Conservation (phyloP, 2,113 vertebrate species). For the Haemorhous mexicanus region DNA sequence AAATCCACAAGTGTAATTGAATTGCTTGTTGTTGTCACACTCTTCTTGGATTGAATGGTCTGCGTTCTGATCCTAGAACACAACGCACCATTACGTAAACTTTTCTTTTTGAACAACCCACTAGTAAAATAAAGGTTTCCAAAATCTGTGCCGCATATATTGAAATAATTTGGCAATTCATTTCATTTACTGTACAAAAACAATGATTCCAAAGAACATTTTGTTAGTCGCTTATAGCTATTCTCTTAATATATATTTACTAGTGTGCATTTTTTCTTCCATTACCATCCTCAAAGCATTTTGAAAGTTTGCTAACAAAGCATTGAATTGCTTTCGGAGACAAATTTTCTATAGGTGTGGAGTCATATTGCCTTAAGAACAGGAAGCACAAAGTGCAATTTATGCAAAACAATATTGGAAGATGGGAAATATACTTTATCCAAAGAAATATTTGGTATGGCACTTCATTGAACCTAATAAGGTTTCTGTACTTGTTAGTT, state of each 20-base stretch:
- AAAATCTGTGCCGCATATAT: background rate
- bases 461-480: background rate
- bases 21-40: background rate
- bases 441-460: background rate
- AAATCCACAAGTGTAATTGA: slow-evolving; percentile 26
- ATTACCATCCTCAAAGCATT: background rate
- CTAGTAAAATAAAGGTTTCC: background rate
- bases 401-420: background rate
- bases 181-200: background rate
- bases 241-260: background rate
- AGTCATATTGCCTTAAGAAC: background rate
- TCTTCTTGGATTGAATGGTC: background rate
- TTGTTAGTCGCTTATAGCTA: background rate
- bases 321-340: background rate
- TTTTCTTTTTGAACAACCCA: background rate
- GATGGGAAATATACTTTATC: background rate
- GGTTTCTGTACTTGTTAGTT: background rate
- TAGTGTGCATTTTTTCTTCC: background rate
- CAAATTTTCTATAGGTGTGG: background rate
- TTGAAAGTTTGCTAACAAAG: background rate
- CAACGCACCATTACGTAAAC: background rate
- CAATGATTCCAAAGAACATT: background rate
- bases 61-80: background rate
- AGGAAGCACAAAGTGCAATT: background rate
- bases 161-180: background rate